Evolutionary conservation across 2,888 invertebrate genomes (phyloP), one percentile per base, ranked within the genome.

Genomic region (Acrocera orbiculus): DNA sequence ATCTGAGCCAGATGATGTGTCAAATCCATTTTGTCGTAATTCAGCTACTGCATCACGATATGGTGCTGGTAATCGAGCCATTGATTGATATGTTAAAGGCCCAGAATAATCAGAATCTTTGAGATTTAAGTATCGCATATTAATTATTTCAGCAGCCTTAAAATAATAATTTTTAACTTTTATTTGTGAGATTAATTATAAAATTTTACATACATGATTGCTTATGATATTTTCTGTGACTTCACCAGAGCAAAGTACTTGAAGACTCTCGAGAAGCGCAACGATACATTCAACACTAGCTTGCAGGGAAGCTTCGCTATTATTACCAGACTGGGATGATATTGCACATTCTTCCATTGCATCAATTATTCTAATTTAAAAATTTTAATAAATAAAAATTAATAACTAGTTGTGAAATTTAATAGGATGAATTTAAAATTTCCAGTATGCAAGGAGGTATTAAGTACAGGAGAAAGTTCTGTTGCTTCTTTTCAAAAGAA

Each of bases 291-390:
- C 80, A 0, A 83, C 78, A 42, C 82, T 80, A 0, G 80, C 77
- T 30, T 76, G 68, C n/a, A 85, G 63, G 5, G 80, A 73, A 39
- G 73, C 69, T 11, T 80, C 73, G 42, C 81, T 79, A 41, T 73
- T 69, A 46, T 80, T 78, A 31, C 72, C 77, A 41, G 78, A 78
- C 11, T 50, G 52, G 2, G 51, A 51, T 1, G 58, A 54, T 43
- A 76, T 73, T n/a, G 86, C 80, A 38, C 86, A 85, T 60, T 92
- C 90, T 59, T 89, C 86, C 53, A 90, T 79, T 1, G 87, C 85
- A 51, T 92, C 90, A 71, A 90, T 82, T 46, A 87, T 77, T 47
- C 90, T 82, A 47, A 13, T 56, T 24, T 2, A 5, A 25, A 22
- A 23, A 19, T 13, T 33, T 19, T 16, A n/a, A 35, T 10, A 29